A percentile compares a stretch with the other conserved stretches of the same genome.
These are phyloP conservation scores for Zoanthus sansibaricus DNA, from an alignment of 92 coral and sea anemone genomes.

Conservation along the genomic window DNA sequence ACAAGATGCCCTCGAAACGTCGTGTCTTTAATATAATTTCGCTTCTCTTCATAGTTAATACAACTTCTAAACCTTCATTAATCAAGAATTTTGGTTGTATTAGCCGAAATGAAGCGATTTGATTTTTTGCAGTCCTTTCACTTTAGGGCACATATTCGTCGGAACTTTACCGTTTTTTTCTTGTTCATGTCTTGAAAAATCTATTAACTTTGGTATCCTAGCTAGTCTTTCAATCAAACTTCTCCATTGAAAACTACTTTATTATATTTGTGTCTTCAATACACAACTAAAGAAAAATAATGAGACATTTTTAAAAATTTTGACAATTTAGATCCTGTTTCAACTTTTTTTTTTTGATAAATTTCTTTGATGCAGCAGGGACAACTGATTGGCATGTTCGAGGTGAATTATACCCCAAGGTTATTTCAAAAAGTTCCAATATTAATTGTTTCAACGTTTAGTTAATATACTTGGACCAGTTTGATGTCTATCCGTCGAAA, in stretches of 20 bases:
- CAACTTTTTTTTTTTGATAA: constrained; percentile 3
- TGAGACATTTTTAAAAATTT: not conserved
- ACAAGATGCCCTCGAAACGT: too few relatives aligned
- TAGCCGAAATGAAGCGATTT: too few relatives aligned
- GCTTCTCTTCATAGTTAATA: too few relatives aligned
- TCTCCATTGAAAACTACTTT: not conserved
- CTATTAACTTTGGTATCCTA: not conserved
- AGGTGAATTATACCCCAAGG: not conserved
- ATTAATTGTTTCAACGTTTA: not conserved
- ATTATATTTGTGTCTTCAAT: not conserved
- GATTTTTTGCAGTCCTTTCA: too few relatives aligned
- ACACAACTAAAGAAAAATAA: not conserved
- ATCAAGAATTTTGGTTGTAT: too few relatives aligned
- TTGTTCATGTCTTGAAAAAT: too few relatives aligned
- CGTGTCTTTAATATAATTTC: too few relatives aligned
- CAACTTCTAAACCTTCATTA: too few relatives aligned
- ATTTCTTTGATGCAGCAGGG: not conserved
- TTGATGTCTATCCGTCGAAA: constrained; percentile 17
- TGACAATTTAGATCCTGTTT: constrained; percentile 30
- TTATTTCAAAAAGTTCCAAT: not conserved
- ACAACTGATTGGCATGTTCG: constrained; percentile 35
- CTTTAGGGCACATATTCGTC: too few relatives aligned
- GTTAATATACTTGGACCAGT: not conserved
- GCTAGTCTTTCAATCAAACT: not conserved
- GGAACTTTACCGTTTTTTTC: too few relatives aligned